A percentile compares a stretch with the other conserved stretches of the same genome.
Evolutionary conservation across 2,797 vertebrate genomes (phyloP).

Genomic region (Melanotaenia trifasciata): DNA sequence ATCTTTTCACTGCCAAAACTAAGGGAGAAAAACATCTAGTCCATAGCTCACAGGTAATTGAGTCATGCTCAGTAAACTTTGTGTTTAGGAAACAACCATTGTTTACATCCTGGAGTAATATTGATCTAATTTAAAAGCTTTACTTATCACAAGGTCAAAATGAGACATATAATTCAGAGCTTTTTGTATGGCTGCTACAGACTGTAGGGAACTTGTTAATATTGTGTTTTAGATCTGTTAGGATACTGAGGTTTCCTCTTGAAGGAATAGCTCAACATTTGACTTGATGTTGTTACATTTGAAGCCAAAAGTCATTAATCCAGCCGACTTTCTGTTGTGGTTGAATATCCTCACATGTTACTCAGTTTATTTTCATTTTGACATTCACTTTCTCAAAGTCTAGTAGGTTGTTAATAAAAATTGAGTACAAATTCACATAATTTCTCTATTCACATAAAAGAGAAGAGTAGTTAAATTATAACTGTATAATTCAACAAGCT

Average conservation of each 20-base stretch:
- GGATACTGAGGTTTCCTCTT: constrained; percentile 14
- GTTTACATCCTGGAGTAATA: not conserved
- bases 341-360: constrained; percentile 38
- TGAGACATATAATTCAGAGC: constrained; percentile 65
- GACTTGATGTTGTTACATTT: not conserved
- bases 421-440: not conserved
- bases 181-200: constrained; percentile 66
- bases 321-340: constrained; percentile 29
- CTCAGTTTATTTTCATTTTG: not conserved
- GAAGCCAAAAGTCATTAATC: constrained; percentile 35
- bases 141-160: constrained; percentile 36
- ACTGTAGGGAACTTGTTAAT: constrained; percentile 39
- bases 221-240: constrained; percentile 28
- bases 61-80: not conserved
- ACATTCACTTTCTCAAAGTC: not conserved
- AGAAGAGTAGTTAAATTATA: constrained; percentile 9
- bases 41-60: constrained; percentile 1
- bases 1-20: not conserved
- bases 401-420: not conserved
- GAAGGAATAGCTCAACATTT: too few species aligned
- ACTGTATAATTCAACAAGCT: constrained; percentile 12
- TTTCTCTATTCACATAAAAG: not conserved
- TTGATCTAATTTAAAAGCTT: not conserved
- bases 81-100: not conserved
- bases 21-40: not conserved